Evolutionary conservation across 1,140 invertebrate species (phyloP).

Genomic region (Meloidogyne exigua): DNA sequence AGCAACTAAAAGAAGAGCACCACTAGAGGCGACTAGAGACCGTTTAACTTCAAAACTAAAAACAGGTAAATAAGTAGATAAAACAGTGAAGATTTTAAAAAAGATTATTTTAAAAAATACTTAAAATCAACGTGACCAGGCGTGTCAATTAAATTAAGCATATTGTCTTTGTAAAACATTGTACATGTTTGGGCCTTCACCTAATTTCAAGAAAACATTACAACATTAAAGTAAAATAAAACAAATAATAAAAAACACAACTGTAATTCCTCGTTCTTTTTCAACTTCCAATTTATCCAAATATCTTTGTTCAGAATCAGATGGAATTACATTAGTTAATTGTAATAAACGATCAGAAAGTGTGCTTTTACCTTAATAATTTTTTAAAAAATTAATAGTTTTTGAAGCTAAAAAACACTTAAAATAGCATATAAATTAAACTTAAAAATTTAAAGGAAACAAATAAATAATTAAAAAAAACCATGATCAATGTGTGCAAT

Average conservation of each 20-base stretch:
- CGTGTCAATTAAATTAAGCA: constrained; percentile 96
- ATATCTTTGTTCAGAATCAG: constrained; percentile 72
- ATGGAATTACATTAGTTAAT: constrained; percentile 69
- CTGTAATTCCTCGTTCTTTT: constrained; percentile 87
- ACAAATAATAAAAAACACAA: not conserved
- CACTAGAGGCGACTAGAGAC: constrained; percentile 86
- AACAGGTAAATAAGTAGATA: too few species aligned
- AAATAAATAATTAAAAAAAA: not conserved
- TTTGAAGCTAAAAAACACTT: too few species aligned
- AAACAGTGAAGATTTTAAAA: too few species aligned
- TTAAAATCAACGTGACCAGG: constrained; percentile 94
- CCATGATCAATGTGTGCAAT: constrained; percentile 95
- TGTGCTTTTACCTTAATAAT: constrained; percentile 77
- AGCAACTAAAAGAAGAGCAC: constrained; percentile 88
- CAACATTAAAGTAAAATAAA: not conserved
- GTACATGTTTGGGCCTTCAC: constrained; percentile 93
- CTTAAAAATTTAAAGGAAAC: too few species aligned
- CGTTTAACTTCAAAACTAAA: constrained; percentile 81
- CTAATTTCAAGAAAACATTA: not conserved
- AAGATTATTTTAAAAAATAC: too few species aligned
- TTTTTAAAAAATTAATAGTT: too few species aligned
- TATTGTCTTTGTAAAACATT: constrained; percentile 72
- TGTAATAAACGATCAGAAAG: constrained; percentile 87
- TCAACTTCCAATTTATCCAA: constrained; percentile 80
- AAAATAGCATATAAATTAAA: too few species aligned